phyloP scores from a whole-genome alignment of 2,797 vertebrate species.

The Gorsachius magnificus region DNA sequence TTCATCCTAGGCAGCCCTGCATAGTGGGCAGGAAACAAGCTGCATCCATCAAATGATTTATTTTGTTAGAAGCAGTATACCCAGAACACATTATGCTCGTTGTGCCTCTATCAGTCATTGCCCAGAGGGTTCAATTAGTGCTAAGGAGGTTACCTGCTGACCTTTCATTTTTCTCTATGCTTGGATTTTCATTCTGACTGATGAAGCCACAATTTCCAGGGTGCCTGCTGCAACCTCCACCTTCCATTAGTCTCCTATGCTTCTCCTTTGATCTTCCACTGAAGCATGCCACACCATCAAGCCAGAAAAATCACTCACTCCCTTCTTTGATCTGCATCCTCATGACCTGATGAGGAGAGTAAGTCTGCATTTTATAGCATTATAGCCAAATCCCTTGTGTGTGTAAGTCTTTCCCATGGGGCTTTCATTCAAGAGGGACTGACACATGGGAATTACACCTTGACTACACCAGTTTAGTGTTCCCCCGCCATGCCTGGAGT shows the following conservation, averaged over 20 bases:
- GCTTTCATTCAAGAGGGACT: background rate
- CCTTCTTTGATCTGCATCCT: constrained; percentile 14
- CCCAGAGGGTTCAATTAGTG: constrained; percentile 45
- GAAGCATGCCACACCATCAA: background rate
- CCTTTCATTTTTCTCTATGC: background rate
- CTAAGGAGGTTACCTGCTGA: background rate
- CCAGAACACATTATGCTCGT: background rate
- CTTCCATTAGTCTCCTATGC: background rate
- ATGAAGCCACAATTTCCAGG: constrained; percentile 5
- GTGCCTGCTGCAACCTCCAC: background rate
- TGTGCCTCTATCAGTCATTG: background rate
- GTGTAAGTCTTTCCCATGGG: background rate
- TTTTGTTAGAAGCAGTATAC: background rate
- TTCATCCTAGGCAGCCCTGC: background rate
- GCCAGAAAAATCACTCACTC: background rate
- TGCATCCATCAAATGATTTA: background rate
- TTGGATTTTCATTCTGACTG: constrained; percentile 21
- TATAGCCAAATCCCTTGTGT: background rate
- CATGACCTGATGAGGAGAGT: background rate
- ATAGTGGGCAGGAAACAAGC: background rate
- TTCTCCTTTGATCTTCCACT: constrained; percentile 34
- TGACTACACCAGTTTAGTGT: background rate
- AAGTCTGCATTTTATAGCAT: background rate
- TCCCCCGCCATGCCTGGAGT: fast-evolving
- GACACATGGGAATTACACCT: background rate